Evolutionary conservation across 1,140 invertebrate genomes (phyloP).

Genomic region (Ceratina calcarata): DNA sequence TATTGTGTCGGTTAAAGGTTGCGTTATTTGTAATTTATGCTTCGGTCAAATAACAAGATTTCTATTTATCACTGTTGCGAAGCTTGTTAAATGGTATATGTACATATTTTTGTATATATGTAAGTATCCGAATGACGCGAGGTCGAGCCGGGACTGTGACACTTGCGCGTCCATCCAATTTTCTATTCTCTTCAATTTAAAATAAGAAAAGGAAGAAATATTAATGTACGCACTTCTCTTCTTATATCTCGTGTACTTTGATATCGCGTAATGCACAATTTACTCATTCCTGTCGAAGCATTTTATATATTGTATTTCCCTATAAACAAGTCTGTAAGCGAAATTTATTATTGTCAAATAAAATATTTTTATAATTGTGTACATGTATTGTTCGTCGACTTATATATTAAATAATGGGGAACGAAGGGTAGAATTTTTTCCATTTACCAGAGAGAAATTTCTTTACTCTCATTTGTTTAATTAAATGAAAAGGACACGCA

Average conservation of each 20-base stretch:
- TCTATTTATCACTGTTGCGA: conserved; percentile 17
- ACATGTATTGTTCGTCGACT: not conserved
- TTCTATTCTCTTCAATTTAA: conserved; percentile 3
- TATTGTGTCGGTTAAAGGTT: conserved; percentile 12
- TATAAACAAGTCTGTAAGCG: conserved; percentile 35
- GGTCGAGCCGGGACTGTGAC: not conserved
- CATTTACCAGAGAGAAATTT: not conserved
- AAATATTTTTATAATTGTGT: conserved; percentile 60
- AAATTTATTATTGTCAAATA: conserved; percentile 45
- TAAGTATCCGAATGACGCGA: conserved; percentile 11
- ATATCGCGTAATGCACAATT: conserved; percentile 17
- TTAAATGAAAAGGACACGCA: not conserved
- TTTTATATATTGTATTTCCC: conserved; percentile 47
- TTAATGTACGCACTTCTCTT: conserved; percentile 19
- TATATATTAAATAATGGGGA: no score
- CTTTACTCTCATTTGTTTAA: not conserved
- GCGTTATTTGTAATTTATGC: conserved; percentile 2
- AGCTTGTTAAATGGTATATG: conserved; percentile 48
- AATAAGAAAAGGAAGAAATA: not conserved
- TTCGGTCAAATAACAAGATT: not conserved
- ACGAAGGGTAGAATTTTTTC: not conserved
- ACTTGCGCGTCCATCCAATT: not conserved
- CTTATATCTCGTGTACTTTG: not conserved
- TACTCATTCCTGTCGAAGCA: conserved; percentile 64
- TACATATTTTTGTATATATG: conserved; percentile 46